Conservation (phyloP, 2,797 vertebrate species). For the Ambastaia sidthimunki region DNA sequence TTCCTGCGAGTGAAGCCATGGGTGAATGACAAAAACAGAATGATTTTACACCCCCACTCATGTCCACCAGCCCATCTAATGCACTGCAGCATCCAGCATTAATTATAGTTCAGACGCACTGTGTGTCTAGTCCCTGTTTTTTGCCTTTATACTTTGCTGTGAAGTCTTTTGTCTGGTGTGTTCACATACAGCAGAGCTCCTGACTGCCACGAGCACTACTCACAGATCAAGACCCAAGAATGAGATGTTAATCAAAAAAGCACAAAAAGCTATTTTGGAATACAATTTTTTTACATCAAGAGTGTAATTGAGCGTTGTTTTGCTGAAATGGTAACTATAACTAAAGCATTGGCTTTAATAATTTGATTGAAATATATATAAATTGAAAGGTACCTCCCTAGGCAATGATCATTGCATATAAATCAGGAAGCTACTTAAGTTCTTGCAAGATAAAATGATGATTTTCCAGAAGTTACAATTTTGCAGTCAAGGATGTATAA, state of each 20-base stretch:
- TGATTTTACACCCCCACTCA: conserved; percentile 1
- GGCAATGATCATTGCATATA: not conserved
- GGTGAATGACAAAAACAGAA: conserved; percentile 6
- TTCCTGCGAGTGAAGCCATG: conserved; percentile 4
- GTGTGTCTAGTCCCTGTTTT: conserved; percentile 37
- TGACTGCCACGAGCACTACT: conserved; percentile 29
- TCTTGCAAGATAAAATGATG: not conserved
- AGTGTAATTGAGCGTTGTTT: conserved; percentile 26
- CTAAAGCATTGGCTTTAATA: not conserved
- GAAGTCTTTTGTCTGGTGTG: conserved; percentile 46
- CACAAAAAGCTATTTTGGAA: conserved; percentile 41
- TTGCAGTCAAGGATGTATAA: conserved; percentile 12
- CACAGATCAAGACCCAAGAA: conserved; percentile 5
- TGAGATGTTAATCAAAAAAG: conserved; percentile 34
- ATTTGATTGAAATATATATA: not conserved
- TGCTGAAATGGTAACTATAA: not conserved
- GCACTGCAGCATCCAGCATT: conserved; percentile 35
- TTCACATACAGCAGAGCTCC: conserved; percentile 35
- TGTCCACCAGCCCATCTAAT: conserved; percentile 26
- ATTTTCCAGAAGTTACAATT: conserved; percentile 1
- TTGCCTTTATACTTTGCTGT: conserved; percentile 47
- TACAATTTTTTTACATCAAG: not conserved
- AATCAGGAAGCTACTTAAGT: not conserved
- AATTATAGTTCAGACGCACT: conserved; percentile 3
- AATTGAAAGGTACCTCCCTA: not conserved